A percentile compares a stretch with the other conserved stretches of the same genome.
Evolutionary conservation across 1,140 invertebrate genomes (phyloP).

Genomic region (Lepidotrigona ventralis): DNA sequence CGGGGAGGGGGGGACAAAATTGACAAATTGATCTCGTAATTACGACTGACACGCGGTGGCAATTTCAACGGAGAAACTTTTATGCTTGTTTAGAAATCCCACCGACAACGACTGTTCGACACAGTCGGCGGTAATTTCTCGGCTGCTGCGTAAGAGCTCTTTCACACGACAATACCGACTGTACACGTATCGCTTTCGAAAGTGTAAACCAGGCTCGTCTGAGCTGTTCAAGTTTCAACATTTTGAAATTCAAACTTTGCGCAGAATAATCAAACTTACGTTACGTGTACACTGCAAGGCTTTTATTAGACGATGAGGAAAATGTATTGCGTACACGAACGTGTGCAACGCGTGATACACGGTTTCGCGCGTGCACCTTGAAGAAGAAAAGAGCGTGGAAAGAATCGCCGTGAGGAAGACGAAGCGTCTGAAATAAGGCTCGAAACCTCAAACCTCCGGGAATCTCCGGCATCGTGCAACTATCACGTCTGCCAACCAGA

Average conservation of each 20-base stretch:
- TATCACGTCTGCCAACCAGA: conserved; percentile 59
- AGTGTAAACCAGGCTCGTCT: background rate
- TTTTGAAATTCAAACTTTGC: background rate
- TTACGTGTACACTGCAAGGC: background rate
- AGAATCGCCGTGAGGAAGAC: conserved; percentile 57
- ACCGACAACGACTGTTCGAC: conserved; percentile 13
- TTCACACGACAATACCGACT: background rate
- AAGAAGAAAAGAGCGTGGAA: conserved; percentile 37
- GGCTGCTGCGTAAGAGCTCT: background rate
- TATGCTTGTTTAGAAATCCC: conserved; percentile 10
- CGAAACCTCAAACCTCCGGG: conserved; percentile 55
- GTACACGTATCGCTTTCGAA: no score
- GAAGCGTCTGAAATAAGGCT: conserved; percentile 59
- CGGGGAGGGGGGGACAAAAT: background rate
- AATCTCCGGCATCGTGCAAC: conserved; percentile 57
- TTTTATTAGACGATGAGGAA: no score
- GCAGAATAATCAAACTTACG: background rate
- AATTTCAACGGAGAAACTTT: conserved; percentile 26
- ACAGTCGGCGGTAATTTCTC: conserved; percentile 30
- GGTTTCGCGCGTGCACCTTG: conserved; percentile 7
- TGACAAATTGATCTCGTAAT: conserved; percentile 8
- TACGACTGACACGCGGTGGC: background rate
- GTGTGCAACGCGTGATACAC: background rate
- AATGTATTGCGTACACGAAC: no score
- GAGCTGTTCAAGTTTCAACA: background rate